Percentiles rank a stretch among this genome's conserved stretches.
Conservation (phyloP, 1,140 invertebrate species). For the Rhyacophila brunnea region DNA sequence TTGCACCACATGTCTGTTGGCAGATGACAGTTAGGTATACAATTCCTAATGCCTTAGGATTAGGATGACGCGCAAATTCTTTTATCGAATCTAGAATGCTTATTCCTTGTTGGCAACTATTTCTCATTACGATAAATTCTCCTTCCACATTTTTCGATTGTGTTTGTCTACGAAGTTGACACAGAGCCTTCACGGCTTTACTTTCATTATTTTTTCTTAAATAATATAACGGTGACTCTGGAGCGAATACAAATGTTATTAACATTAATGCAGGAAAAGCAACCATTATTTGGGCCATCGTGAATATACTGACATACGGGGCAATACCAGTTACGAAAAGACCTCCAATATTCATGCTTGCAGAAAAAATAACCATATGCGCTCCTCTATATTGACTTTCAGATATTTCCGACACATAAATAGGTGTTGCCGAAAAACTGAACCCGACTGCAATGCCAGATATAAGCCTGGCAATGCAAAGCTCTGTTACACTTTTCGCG, state of each 20-base stretch:
- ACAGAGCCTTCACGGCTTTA: slow-evolving; percentile 7
- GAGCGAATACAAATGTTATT: slow-evolving; percentile 15
- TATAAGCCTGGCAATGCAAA: slow-evolving; percentile 14
- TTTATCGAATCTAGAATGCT: slow-evolving; percentile 2
- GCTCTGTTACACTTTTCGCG: not conserved
- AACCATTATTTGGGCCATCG: slow-evolving; percentile 17
- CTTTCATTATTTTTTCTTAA: slow-evolving; percentile 8
- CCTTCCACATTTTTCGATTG: slow-evolving; percentile 2
- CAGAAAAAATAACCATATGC: slow-evolving; percentile 18
- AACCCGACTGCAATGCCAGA: slow-evolving; percentile 19
- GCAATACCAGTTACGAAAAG: slow-evolving; percentile 8
- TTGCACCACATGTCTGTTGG: slow-evolving; percentile 12
- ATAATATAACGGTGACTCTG: slow-evolving; percentile 21
- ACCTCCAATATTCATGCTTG: slow-evolving; percentile 3
- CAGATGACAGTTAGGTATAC: slow-evolving; percentile 5
- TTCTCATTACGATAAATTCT: slow-evolving; percentile 19
- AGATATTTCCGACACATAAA: slow-evolving; percentile 27
- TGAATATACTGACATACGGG: slow-evolving; percentile 11
- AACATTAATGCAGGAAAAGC: slow-evolving; percentile 13
- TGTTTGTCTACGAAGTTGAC: slow-evolving; percentile 12
- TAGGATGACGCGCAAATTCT: slow-evolving; percentile 10
- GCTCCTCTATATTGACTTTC: slow-evolving; percentile 22
- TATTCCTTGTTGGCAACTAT: slow-evolving; percentile 1
- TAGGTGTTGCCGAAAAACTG: slow-evolving; percentile 12
- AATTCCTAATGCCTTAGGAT: slow-evolving; percentile 19